A percentile compares a stretch with the other conserved stretches of the same genome.
phyloP scores from a whole-genome alignment of 1,140 invertebrate genomes.

The Drosophila rufa region DNA sequence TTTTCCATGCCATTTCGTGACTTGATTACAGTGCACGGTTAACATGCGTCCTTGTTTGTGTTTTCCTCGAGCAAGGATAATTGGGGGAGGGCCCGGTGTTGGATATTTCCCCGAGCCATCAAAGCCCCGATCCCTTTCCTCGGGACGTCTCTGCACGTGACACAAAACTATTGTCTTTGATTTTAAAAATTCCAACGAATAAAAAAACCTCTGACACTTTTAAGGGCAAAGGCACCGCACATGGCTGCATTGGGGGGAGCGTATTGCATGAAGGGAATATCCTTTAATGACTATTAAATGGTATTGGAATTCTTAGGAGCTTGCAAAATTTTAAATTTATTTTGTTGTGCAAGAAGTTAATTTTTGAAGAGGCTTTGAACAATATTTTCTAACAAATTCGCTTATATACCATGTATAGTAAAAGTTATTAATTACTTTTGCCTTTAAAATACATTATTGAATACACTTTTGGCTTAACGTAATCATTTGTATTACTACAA shows the following conservation, averaged over 20 bases:
- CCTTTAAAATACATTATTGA: too few relatives aligned
- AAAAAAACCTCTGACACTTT: constrained; percentile 34
- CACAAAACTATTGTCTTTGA: constrained; percentile 61
- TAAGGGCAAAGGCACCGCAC: constrained; percentile 1
- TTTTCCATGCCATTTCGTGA: constrained; percentile 73
- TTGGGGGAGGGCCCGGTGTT: constrained; percentile 7
- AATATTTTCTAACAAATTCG: too few relatives aligned
- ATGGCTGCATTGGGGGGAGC: background rate
- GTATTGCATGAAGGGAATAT: background rate
- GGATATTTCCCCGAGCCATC: constrained; percentile 7
- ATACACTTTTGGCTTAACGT: too few relatives aligned
- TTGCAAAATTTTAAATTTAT: too few relatives aligned
- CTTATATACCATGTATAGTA: too few relatives aligned
- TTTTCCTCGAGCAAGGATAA: constrained; percentile 28
- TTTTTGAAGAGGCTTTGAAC: too few relatives aligned
- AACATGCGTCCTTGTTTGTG: constrained; percentile 58
- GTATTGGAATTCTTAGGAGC: background rate
- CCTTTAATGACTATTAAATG: background rate
- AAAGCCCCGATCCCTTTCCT: constrained; percentile 6
- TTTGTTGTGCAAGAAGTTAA: too few relatives aligned
- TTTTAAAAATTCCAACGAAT: constrained; percentile 56
- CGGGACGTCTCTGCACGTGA: constrained; percentile 53
- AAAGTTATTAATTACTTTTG: too few relatives aligned
- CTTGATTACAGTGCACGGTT: constrained; percentile 64
- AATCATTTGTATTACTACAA: too few relatives aligned